Conservation (phyloP, 2,113 vertebrate genomes). For the Tamias sibiricus region DNA sequence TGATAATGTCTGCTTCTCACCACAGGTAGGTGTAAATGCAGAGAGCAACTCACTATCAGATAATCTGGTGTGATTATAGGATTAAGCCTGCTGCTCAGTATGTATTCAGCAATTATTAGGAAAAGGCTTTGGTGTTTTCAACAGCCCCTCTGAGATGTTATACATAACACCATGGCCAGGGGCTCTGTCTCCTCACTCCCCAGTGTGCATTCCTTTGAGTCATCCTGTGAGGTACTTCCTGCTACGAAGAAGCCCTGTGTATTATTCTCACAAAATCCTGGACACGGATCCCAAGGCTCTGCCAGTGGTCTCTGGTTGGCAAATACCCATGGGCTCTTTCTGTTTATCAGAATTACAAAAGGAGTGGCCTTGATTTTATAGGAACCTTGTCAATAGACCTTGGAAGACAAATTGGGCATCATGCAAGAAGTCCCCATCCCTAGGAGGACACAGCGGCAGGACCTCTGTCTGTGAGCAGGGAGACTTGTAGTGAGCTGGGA, state of each 20-base stretch:
- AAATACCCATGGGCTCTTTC: background rate
- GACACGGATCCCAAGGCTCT: background rate
- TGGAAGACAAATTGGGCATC: background rate
- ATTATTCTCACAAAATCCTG: background rate
- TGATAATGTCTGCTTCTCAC: background rate
- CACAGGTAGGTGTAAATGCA: background rate
- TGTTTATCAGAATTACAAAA: background rate
- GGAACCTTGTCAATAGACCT: background rate
- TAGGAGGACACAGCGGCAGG: too few species aligned
- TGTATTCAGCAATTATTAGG: background rate
- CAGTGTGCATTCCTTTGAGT: background rate
- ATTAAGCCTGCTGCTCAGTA: slow-evolving; percentile 41
- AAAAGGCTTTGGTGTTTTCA: slow-evolving; percentile 36
- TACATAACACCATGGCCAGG: background rate
- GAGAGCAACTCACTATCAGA: background rate
- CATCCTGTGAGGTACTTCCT: background rate
- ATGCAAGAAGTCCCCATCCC: background rate
- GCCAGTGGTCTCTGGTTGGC: background rate
- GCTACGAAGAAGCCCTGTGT: background rate
- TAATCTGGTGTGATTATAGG: background rate
- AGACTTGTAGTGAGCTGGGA: background rate
- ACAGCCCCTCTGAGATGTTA: background rate
- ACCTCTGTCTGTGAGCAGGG: background rate
- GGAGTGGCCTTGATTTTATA: background rate
- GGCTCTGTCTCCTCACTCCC: background rate